Evolutionary conservation across 2,113 vertebrate genomes (phyloP).

Genomic region (Heterotilapia buettikoferi): DNA sequence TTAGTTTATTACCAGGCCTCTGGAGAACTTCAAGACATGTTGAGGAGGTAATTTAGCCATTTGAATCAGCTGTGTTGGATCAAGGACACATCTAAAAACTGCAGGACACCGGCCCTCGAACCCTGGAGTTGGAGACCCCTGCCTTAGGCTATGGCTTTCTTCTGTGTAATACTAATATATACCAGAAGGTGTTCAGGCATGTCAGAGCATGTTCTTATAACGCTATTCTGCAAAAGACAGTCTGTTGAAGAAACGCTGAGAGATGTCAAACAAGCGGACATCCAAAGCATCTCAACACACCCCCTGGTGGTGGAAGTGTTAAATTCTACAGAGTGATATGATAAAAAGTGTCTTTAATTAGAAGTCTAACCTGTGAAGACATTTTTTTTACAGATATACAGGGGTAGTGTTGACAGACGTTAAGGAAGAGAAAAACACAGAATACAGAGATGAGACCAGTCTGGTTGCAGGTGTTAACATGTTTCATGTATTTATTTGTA

Average conservation of each 20-base stretch:
- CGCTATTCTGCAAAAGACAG: not conserved
- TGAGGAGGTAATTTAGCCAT: not conserved
- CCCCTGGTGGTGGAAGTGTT: not conserved
- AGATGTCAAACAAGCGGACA: not conserved
- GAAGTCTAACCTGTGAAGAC: not conserved
- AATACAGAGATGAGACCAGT: not conserved
- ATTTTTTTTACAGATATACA: not conserved
- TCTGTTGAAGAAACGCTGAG: not conserved
- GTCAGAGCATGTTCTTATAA: not conserved
- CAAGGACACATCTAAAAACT: not conserved
- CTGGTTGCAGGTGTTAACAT: not conserved
- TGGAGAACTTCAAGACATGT: not conserved
- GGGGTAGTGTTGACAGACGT: not conserved
- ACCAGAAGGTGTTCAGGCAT: not conserved
- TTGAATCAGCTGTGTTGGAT: not conserved
- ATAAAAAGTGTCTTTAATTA: not conserved
- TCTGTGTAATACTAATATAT: not conserved
- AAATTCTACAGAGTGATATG: not conserved
- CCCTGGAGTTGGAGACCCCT: not conserved
- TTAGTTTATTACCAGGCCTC: not conserved
- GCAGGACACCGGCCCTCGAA: not conserved
- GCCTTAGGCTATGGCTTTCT: not conserved
- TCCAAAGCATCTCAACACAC: not conserved
- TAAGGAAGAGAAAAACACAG: not conserved
- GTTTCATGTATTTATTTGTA: not conserved